phyloP scores from a whole-genome alignment of 2,797 vertebrate genomes.

The Sebastes melanostomus region DNA sequence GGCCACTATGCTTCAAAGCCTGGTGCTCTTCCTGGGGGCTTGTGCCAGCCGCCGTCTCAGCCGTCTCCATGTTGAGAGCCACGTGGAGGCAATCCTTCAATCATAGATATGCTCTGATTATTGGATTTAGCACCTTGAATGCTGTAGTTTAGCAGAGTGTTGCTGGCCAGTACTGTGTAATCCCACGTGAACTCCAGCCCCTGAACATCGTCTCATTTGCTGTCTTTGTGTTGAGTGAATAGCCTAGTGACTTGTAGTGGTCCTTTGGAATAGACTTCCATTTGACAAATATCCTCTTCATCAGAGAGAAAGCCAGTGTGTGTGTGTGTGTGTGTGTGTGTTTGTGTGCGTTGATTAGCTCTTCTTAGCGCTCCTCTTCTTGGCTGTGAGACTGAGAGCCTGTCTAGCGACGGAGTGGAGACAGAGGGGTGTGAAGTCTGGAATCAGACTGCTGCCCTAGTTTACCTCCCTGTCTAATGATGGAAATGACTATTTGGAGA shows the following conservation, averaged over 20 bases:
- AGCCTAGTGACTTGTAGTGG: slow-evolving; percentile 27
- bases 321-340: not conserved
- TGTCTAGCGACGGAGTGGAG: slow-evolving; percentile 21
- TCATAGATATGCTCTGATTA: not conserved
- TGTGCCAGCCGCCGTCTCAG: not conserved
- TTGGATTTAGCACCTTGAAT: not conserved
- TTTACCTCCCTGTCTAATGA: not conserved
- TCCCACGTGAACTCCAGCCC: slow-evolving; percentile 39
- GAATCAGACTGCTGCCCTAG: slow-evolving; percentile 26
- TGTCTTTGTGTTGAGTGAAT: slow-evolving; percentile 35
- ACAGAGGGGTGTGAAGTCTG: slow-evolving; percentile 12
- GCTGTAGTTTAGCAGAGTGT: not conserved
- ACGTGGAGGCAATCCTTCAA: not conserved
- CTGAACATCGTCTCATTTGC: slow-evolving; percentile 23
- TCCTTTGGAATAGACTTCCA: slow-evolving; percentile 18
- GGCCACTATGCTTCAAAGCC: too few species aligned
- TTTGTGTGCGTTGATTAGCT: slow-evolving; percentile 8
- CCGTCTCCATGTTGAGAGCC: not conserved
- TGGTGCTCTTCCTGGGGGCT: too few species aligned
- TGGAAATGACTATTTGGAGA: not conserved
- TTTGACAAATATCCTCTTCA: slow-evolving; percentile 41
- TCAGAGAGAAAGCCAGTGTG: not conserved
- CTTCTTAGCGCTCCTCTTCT: slow-evolving; percentile 2
- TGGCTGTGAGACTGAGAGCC: slow-evolving; percentile 12
- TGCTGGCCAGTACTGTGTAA: slow-evolving; percentile 39